Percentiles rank a stretch among this genome's conserved stretches.
Evolutionary conservation across 1,140 invertebrate species (phyloP).

Genomic region (Glomeris maerens): DNA sequence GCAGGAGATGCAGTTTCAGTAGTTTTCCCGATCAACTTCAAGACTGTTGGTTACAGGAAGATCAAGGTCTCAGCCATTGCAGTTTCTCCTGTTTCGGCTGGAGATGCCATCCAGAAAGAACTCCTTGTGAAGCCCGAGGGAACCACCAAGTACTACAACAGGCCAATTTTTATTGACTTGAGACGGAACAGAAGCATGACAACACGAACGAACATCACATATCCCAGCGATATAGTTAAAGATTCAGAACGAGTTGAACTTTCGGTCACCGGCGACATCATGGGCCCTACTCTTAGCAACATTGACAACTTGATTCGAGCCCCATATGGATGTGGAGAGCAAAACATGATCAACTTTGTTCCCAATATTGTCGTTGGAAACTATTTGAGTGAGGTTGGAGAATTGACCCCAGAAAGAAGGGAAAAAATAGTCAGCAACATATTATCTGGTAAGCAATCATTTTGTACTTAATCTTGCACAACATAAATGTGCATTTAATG

Average conservation of each 20-base stretch:
- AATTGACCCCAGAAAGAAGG: constrained; percentile 27
- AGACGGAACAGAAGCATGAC: constrained; percentile 41
- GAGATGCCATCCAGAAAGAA: constrained; percentile 53
- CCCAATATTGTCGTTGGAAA: constrained; percentile 74
- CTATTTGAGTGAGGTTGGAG: constrained; percentile 44
- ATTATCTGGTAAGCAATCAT: constrained; percentile 30
- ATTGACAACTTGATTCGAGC: constrained; percentile 56
- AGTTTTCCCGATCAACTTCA: constrained; percentile 64
- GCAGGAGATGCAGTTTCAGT: constrained; percentile 51
- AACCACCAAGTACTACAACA: constrained; percentile 56
- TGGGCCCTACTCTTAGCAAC: constrained; percentile 58
- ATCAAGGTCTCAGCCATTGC: constrained; percentile 57
- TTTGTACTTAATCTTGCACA: too few species aligned
- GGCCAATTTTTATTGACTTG: constrained; percentile 58
- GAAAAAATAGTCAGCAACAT: constrained; percentile 35
- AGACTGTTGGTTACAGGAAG: constrained; percentile 53
- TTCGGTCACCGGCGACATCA: constrained; percentile 57
- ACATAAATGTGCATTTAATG: background rate
- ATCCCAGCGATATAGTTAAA: constrained; percentile 55
- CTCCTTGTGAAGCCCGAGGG: constrained; percentile 66
- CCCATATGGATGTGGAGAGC: constrained; percentile 84
- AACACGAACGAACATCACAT: constrained; percentile 47
- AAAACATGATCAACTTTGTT: constrained; percentile 86
- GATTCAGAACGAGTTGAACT: constrained; percentile 56
- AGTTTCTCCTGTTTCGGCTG: constrained; percentile 40